Base-by-base conservation (phyloP, 2,113 vertebrate species). In the Ameiurus melas region DNA sequence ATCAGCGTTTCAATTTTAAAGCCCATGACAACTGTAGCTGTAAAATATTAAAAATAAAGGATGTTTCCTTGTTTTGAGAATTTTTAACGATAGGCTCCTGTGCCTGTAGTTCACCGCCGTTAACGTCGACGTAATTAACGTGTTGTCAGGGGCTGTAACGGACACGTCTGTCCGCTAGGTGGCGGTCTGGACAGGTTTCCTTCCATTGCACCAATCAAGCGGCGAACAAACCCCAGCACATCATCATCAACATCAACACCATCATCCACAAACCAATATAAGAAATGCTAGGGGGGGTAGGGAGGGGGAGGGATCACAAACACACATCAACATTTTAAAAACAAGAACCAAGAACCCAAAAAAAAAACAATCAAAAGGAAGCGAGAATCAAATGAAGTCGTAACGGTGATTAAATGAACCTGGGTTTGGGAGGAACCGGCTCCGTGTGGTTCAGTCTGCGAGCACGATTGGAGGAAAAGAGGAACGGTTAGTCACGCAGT, bases 361-460 rank as follows among this genome's bases (percentile, higher is more conserved):
- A 22, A 0, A 9, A 13, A 55, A 36, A n/a, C n/a, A n/a, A n/a
- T n/a, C n/a, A 16, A 81, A 22, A 4, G 25, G 47, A 6, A 51
- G 47, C 47, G 47, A 51, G 47, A 51, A 51, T 8, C 47, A 51
- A 90, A 79, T 60, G 2, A 62, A 60, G 3, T 89, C 30, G 53
- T 27, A 17, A 53, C 1, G 4, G 12, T 90, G 80, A 90, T 91
- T 88, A 85, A 71, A 36, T 20, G 16, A 85, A 93, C 94, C 94
- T 97, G 93, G 91, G 87, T 90, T 73, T 70, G 10, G 27, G 91
- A 91, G 70, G 90, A 73, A 89, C 93, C 93, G 13, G 95, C 91
- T 88, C 93, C 94, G 92, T 95, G 92, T 10, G 83, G 92, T 86
- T 95, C 95, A 92, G 60, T 90, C 95, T 96, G 93, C 17, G 43